Base-by-base conservation (phyloP, 2,888 invertebrate species). In the Horisme vitalbata region DNA sequence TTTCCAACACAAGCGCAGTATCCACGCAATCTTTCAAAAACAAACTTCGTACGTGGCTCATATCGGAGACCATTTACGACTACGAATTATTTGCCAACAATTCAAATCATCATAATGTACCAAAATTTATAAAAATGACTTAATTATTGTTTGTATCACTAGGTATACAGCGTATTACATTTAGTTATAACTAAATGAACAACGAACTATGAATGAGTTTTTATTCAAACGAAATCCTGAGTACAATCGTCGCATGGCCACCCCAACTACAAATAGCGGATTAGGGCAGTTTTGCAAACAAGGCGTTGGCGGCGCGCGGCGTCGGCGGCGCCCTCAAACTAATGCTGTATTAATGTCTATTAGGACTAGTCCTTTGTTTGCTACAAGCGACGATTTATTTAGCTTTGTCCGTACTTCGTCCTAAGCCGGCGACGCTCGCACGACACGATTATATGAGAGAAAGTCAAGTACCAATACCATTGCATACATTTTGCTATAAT, bases 281-380 rank as follows among this genome's bases (percentile, higher is more conserved):
- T 89, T 88, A 89, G 87, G 87, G 86, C 87, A 89, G 88, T 89
- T 89, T 89, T 82, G 87, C 88, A 89, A 89, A 88, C 88, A 89
- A 89, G 88, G 88, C 88, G 88, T 82, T 81, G 65, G 69, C 65
- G 77, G 71, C 87, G 85, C 79, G 83, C 76, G 85, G 71, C 78
- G 71, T 52, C 71, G 85, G 71, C 78, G 71, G 52, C 71, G 73
- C 82, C 82, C 83, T 81, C 68, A 76, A 68, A 71, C 86, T 87
- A 87, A 88, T 83, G 84, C 83, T 71, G 77, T 80, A 88, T 88
- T 88, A 89, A 89, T 88, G 88, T 84, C 85, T 83, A 88, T 87
- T 87, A 86, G 77, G 65, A 66, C 62, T 65, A 59, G 48, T 61
- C 65, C 72, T 77, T 88, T 88, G 87, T 87, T 83, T 80, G 65